Conservation (phyloP, 2,888 invertebrate species). For the Cephus spinipes region DNA sequence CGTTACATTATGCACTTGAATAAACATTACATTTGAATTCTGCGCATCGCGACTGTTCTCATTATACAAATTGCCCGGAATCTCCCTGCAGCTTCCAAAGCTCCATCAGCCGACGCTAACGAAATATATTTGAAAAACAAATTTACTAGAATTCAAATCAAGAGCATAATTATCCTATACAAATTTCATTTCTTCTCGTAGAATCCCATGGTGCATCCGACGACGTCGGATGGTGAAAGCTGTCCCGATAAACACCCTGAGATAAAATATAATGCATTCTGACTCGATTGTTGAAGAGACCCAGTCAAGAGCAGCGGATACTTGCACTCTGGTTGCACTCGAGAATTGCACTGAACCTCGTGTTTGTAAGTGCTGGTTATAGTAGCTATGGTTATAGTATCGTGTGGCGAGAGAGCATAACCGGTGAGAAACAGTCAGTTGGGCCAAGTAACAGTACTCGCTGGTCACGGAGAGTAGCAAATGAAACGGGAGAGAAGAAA, state of each 20-base stretch:
- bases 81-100: neutral
- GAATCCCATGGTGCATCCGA: neutral
- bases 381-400: slow-evolving; percentile 9
- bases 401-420: slow-evolving; percentile 13
- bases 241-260: neutral
- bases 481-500: slow-evolving; percentile 1
- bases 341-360: slow-evolving; percentile 23
- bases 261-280: neutral
- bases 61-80: neutral
- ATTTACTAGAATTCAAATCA: neutral
- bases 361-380: slow-evolving; percentile 49
- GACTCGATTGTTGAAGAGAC: neutral
- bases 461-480: slow-evolving; percentile 22
- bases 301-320: neutral
- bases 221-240: neutral
- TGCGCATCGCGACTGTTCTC: neutral
- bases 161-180: neutral
- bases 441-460: slow-evolving; percentile 54
- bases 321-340: neutral
- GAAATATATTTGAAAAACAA: neutral
- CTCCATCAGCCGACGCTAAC: neutral
- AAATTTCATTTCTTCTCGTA: neutral
- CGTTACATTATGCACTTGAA: neutral
- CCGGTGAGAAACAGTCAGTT: slow-evolving; percentile 33
- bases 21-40: neutral